Conservation (phyloP, 2,113 vertebrate genomes). For the Ibidorhyncha struthersii region DNA sequence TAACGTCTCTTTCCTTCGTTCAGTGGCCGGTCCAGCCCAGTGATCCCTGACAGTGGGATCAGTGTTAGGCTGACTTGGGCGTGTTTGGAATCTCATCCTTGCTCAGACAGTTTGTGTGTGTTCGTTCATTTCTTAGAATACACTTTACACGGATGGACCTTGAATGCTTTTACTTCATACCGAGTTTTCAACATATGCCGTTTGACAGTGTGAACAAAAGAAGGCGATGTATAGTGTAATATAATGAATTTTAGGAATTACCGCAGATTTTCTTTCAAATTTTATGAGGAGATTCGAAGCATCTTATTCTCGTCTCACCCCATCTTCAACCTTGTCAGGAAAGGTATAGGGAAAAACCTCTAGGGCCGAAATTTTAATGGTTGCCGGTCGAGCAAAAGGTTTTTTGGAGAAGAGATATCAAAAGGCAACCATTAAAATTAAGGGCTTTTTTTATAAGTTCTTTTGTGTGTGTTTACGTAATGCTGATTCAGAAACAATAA, state of each 20-base stretch:
- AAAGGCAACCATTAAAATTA: neutral
- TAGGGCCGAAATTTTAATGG: neutral
- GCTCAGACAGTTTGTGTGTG: fast-evolving
- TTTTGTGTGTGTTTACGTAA: neutral
- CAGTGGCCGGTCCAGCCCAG: too few relatives aligned
- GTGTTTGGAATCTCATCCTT: neutral
- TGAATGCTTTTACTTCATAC: neutral
- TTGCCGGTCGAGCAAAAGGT: neutral
- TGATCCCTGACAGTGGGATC: neutral
- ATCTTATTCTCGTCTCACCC: neutral
- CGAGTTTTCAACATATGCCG: neutral
- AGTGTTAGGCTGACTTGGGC: neutral
- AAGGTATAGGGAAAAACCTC: neutral
- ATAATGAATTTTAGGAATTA: neutral
- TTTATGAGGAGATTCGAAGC: neutral
- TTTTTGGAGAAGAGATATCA: neutral
- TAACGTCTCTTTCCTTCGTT: neutral
- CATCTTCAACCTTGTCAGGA: neutral
- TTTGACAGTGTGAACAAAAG: neutral
- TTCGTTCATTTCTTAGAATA: fast-evolving
- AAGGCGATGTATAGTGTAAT: neutral
- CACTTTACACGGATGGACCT: neutral
- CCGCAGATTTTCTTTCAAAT: neutral
- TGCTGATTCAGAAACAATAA: neutral
- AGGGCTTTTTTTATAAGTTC: fast-evolving